Percentiles rank a stretch among this genome's conserved stretches.
Conservation (phyloP, 1,140 invertebrate genomes). For the Atta texana region DNA sequence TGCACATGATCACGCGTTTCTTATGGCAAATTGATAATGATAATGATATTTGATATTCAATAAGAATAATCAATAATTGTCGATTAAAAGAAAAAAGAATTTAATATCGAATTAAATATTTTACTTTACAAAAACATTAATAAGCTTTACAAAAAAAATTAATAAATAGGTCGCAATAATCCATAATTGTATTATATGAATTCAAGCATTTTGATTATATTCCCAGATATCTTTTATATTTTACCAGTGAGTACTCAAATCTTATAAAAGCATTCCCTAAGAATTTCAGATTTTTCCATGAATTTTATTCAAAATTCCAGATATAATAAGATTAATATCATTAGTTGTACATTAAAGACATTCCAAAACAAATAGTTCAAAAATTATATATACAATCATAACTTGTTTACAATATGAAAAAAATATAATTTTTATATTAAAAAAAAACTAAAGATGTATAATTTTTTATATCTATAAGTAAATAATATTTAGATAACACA, state of each 20-base stretch:
- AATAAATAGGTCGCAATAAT: not conserved
- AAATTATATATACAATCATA: too few species aligned
- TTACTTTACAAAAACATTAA: not conserved
- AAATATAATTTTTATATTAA: too few species aligned
- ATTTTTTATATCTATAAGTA: too few species aligned
- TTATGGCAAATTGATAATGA: constrained; percentile 12
- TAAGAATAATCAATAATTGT: not conserved
- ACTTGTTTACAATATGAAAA: too few species aligned
- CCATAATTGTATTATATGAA: constrained; percentile 6
- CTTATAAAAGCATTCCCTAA: too few species aligned
- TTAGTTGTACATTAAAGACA: too few species aligned
- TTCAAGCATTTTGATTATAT: not conserved
- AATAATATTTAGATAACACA: too few species aligned
- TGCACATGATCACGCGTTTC: not conserved
- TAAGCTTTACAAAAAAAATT: not conserved
- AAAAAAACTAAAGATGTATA: too few species aligned
- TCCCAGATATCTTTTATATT: not conserved
- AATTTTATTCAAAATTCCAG: not conserved
- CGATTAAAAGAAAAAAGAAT: not conserved
- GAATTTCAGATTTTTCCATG: not conserved
- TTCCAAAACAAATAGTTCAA: too few species aligned
- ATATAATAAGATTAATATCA: too few species aligned
- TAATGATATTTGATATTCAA: not conserved
- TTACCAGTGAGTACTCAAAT: too few species aligned
- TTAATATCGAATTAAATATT: not conserved